These are phyloP conservation scores for Stramonita haemastoma DNA, from an alignment of 2,888 invertebrate species.

Conservation along the genomic window DNA sequence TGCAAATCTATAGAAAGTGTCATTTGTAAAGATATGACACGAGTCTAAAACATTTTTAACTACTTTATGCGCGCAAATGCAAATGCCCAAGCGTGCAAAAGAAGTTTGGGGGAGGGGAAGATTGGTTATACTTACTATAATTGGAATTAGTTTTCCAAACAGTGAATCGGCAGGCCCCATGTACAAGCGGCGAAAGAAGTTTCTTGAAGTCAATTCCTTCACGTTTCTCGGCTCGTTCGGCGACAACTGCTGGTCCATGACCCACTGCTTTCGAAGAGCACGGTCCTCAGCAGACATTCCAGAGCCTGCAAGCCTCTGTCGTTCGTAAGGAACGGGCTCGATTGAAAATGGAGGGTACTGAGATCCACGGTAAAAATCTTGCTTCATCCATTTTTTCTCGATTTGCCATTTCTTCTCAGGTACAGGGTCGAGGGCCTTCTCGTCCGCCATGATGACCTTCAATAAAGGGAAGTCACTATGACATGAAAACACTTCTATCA, in stretches of 20 bases:
- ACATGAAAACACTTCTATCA: neutral
- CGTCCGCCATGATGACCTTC: constrained; percentile 50
- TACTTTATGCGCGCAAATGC: neutral
- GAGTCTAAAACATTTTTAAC: too few species aligned
- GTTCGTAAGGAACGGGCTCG: constrained; percentile 69
- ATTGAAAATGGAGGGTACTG: constrained; percentile 72
- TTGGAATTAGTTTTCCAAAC: constrained; percentile 12
- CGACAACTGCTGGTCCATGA: constrained; percentile 71
- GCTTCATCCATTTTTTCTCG: constrained; percentile 53
- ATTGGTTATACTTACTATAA: constrained; percentile 18
- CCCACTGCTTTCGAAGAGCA: constrained; percentile 72
- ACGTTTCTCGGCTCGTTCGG: constrained; percentile 69
- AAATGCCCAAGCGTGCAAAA: neutral
- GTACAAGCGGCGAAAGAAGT: constrained; percentile 64
- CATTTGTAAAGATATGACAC: too few species aligned
- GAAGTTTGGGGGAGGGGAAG: neutral
- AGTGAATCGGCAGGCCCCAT: constrained; percentile 61
- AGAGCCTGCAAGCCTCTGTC: constrained; percentile 62
- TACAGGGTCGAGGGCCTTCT: constrained; percentile 47
- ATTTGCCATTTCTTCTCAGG: constrained; percentile 63
- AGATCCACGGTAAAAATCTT: constrained; percentile 62
- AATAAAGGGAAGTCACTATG: constrained; percentile 37
- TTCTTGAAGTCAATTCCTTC: constrained; percentile 65
- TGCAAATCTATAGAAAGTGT: too few species aligned
- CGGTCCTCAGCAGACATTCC: constrained; percentile 74